These are phyloP conservation scores for Chionomys nivalis DNA, from an alignment of 2,113 vertebrate species.

Conservation along the genomic window DNA sequence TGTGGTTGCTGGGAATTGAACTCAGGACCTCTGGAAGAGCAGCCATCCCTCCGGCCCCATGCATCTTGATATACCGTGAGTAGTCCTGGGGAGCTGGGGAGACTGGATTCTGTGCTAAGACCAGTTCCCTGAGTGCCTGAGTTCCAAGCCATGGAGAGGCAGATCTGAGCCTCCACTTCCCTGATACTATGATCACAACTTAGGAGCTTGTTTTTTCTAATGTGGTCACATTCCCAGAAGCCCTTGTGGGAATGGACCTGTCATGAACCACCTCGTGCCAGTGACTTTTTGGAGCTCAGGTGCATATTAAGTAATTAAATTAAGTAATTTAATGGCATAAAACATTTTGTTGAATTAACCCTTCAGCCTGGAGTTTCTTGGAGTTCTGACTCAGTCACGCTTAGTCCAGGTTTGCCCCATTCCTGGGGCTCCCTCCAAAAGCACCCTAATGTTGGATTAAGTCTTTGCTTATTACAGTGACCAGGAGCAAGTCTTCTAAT, in stretches of 20 bases:
- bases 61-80: background rate
- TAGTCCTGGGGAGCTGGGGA: too few species aligned
- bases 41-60: too few species aligned
- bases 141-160: background rate
- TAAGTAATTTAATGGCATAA: background rate
- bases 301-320: background rate
- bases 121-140: background rate
- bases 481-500: background rate
- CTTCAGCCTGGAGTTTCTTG: background rate
- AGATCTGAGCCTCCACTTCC: background rate
- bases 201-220: background rate
- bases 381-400: background rate
- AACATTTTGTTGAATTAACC: background rate
- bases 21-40: too few species aligned
- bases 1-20: too few species aligned
- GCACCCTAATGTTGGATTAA: background rate
- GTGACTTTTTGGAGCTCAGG: background rate
- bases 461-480: background rate
- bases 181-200: background rate
- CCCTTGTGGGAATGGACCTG: background rate
- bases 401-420: background rate
- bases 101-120: background rate
- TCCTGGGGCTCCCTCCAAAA: background rate
- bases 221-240: background rate
- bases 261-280: background rate